Evolutionary conservation across 2,113 vertebrate species (phyloP).

Genomic region (Sylvietta virens): DNA sequence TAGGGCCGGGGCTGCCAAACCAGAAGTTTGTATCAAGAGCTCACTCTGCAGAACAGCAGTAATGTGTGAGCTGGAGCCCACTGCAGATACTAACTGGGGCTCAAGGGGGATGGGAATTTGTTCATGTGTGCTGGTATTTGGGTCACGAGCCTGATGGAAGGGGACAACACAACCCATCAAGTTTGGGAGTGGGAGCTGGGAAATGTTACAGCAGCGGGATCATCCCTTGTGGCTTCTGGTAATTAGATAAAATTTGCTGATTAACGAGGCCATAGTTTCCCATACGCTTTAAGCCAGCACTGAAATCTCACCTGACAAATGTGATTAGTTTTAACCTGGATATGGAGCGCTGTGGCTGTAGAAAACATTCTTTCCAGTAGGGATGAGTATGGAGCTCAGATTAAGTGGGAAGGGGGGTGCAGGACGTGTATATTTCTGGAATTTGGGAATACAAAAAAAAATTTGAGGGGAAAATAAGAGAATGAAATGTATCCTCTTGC

Average conservation of each 20-base stretch:
- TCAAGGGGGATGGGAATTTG: not conserved
- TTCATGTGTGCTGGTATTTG: not conserved
- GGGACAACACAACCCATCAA: not conserved
- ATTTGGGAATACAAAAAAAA: not conserved
- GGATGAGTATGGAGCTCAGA: not conserved
- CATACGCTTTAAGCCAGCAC: not conserved
- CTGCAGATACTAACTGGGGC: not conserved
- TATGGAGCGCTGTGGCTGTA: not conserved
- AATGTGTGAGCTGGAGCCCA: not conserved
- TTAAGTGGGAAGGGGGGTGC: not conserved
- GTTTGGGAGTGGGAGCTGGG: not conserved
- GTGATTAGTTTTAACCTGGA: constrained; percentile 29
- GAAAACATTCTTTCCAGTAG: not conserved
- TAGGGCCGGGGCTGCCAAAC: not conserved
- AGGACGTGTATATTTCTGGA: not conserved
- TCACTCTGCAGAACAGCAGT: not conserved
- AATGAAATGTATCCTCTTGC: not conserved
- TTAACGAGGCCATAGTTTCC: constrained; percentile 30
- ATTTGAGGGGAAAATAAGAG: not conserved
- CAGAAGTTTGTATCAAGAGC: not conserved
- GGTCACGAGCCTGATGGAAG: constrained; percentile 19
- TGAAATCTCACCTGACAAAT: constrained; percentile 13
- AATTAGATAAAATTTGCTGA: constrained; percentile 38
- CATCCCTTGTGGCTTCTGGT: constrained; percentile 39
- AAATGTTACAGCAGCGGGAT: not conserved